Conservation (phyloP, 2,888 invertebrate genomes). For the Chymomyza procnemis region DNA sequence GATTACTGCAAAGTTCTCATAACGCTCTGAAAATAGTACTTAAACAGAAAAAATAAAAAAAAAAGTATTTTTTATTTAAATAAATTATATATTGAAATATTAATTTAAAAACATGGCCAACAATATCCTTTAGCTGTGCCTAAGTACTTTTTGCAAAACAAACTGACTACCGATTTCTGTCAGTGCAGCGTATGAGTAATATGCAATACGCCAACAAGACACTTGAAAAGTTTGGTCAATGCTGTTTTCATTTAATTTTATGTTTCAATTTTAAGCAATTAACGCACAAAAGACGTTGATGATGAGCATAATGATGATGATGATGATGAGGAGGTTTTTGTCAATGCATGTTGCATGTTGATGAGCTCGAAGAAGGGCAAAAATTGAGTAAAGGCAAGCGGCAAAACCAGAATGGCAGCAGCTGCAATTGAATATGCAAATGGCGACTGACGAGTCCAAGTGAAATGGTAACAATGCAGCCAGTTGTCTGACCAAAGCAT, state of each 20-base stretch:
- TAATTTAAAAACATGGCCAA: too few relatives aligned
- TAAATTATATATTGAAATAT: too few relatives aligned
- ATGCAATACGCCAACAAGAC: conserved; percentile 41
- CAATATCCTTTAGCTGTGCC: too few relatives aligned
- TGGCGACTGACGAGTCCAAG: background rate
- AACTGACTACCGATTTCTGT: background rate
- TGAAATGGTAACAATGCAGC: background rate
- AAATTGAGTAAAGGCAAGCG: conserved; percentile 15
- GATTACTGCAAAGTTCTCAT: too few relatives aligned
- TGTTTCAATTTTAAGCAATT: conserved; percentile 71
- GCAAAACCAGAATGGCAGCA: conserved; percentile 39
- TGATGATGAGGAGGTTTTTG: background rate
- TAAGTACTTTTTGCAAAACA: background rate
- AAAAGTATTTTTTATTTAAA: too few relatives aligned
- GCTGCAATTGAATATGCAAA: conserved; percentile 37
- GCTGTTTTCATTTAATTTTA: conserved; percentile 72
- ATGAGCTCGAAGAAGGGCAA: background rate
- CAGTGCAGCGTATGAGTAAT: conserved; percentile 48
- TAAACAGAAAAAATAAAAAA: too few relatives aligned
- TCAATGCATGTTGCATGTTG: background rate
- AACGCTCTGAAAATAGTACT: too few relatives aligned
- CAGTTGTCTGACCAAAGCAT: background rate
- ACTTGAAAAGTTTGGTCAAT: conserved; percentile 39
- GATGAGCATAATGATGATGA: background rate
- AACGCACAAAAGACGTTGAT: conserved; percentile 49